Evolutionary conservation across 2,113 vertebrate genomes (phyloP).

Genomic region (Amphiprion percula): DNA sequence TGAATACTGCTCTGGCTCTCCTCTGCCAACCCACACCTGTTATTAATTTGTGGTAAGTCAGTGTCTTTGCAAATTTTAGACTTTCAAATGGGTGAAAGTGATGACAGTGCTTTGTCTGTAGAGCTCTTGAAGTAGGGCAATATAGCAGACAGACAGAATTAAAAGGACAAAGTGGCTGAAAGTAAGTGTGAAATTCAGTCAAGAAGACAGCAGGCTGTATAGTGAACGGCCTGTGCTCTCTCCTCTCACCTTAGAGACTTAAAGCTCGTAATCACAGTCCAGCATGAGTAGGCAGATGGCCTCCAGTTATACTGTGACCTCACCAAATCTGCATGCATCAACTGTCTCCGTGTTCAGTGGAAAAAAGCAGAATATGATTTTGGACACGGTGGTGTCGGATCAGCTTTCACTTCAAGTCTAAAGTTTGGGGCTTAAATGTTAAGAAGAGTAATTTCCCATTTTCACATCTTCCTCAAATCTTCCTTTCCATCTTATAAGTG

Average conservation of each 20-base stretch:
- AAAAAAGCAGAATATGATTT: slow-evolving; percentile 42
- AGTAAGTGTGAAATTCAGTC: slow-evolving; percentile 39
- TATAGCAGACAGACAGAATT: slow-evolving; percentile 20
- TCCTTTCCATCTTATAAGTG: slow-evolving; percentile 54
- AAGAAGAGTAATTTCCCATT: slow-evolving; percentile 65
- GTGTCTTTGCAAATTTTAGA: slow-evolving; percentile 27
- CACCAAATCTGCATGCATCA: slow-evolving; percentile 77
- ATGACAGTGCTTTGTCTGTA: slow-evolving; percentile 41
- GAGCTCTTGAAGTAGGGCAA: slow-evolving; percentile 23
- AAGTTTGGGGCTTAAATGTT: slow-evolving; percentile 50
- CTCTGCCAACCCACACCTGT: slow-evolving; percentile 42
- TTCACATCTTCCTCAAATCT: slow-evolving; percentile 64
- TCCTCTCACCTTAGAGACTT: slow-evolving; percentile 69
- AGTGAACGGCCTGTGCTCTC: slow-evolving; percentile 58
- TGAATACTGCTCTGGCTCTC: neutral
- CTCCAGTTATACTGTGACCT: slow-evolving; percentile 74
- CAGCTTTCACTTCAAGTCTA: slow-evolving; percentile 43
- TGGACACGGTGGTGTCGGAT: slow-evolving; percentile 45
- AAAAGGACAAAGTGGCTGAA: slow-evolving; percentile 46
- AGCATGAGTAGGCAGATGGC: slow-evolving; percentile 84
- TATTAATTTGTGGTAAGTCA: slow-evolving; percentile 31
- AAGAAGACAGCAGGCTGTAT: slow-evolving; percentile 51
- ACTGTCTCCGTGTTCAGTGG: slow-evolving; percentile 39
- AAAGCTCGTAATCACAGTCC: slow-evolving; percentile 77
- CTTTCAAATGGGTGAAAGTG: slow-evolving; percentile 9